Conservation (phyloP, 2,797 vertebrate genomes). For the Coccyzus lansbergi region DNA sequence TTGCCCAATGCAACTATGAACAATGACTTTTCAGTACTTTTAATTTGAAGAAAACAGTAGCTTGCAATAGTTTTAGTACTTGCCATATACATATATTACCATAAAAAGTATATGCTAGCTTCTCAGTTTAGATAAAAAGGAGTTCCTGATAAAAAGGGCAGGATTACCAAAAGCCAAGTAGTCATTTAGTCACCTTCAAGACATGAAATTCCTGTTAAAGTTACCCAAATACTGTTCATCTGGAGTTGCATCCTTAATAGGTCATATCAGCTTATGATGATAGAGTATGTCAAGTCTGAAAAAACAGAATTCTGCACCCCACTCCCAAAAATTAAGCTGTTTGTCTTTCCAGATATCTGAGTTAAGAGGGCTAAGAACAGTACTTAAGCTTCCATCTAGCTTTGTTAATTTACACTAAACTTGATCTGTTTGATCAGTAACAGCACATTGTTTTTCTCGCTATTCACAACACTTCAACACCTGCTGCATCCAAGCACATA, state of each 20-base stretch:
- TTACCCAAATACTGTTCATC: not conserved
- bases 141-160: not conserved
- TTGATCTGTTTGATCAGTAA: not conserved
- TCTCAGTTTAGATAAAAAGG: not conserved
- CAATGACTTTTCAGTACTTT: not conserved
- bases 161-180: not conserved
- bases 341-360: not conserved
- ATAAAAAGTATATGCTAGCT: not conserved
- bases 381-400: not conserved
- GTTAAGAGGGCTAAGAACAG: not conserved
- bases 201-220: not conserved
- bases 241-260: not conserved
- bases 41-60: not conserved
- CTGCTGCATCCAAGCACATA: not conserved
- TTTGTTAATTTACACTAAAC: not conserved
- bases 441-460: not conserved
- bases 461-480: not conserved
- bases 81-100: not conserved
- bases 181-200: not conserved
- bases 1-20: not conserved
- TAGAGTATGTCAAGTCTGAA: not conserved
- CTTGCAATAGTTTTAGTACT: not conserved
- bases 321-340: not conserved
- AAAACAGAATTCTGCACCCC: not conserved
- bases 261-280: not conserved